Base-by-base conservation (phyloP, 2,888 invertebrate species). In the Platycheirus albimanus region DNA sequence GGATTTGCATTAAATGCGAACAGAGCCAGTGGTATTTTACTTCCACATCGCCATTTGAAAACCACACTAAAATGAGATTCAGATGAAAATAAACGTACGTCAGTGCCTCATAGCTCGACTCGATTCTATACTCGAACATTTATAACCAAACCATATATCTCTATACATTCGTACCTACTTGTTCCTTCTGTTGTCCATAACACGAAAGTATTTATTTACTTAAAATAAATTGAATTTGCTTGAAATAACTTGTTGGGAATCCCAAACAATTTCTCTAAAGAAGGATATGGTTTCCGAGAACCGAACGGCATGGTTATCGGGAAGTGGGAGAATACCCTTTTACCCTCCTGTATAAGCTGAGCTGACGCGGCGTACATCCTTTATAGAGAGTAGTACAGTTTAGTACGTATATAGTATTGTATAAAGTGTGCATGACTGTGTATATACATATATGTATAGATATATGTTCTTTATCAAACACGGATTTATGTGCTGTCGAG, bases 141-240 rank as follows among this genome's bases (percentile, higher is more conserved):
- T n/a, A n/a, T n/a, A n/a, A n/a, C n/a, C n/a, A n/a, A n/a, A n/a
- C n/a, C n/a, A n/a, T n/a, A n/a, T n/a, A n/a, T n/a, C n/a, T n/a
- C n/a, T n/a, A n/a, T n/a, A n/a, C n/a, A n/a, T 24, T 24, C 10
- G 36, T 36, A 36, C 6, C 10, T 11, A 6, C 36, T 11, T 6
- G 2, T 2, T 13, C 6, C 15, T 36, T 11, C 41, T 43, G 7
- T n/a, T n/a, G 17, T 54, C 36, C 36, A 36, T 36, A 20, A 10
- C 6, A 36, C 36, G n/a, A 36, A 36, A 66, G 58, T 66, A 75
- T 67, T 75, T 75, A 67, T 75, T 75, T 67, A 67, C 75, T 75
- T 66, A 30, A 66, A 75, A 75, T 67, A 75, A 67, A 75, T 75
- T 75, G 75, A 75, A 75, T 75, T 66, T 66, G 49, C 66, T 66